Conservation (phyloP, 2,888 invertebrate species). For the Apamea epomidion region DNA sequence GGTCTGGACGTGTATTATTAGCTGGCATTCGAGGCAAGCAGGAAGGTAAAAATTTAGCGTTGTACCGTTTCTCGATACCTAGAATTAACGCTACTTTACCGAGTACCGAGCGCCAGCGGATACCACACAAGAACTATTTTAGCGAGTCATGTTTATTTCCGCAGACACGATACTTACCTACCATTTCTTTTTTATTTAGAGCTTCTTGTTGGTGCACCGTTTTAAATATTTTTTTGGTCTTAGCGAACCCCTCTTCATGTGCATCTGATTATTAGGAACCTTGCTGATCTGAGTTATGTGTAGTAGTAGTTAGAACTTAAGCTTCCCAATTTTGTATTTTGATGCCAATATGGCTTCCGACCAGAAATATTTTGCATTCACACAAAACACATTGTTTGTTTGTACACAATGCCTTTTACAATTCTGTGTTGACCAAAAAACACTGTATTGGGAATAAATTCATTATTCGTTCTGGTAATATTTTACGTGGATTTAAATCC, state of each 20-base stretch:
- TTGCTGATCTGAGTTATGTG: not conserved
- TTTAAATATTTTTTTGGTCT: not conserved
- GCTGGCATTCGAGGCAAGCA: not conserved
- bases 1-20: not conserved
- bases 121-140: not conserved
- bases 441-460: slow-evolving; percentile 36
- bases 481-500: slow-evolving; percentile 47
- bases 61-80: no score
- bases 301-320: not conserved
- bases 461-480: slow-evolving; percentile 37
- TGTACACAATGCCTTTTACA: slow-evolving; percentile 4
- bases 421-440: slow-evolving; percentile 22
- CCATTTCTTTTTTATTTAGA: not conserved
- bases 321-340: not conserved
- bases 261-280: not conserved
- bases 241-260: not conserved
- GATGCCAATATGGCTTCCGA: not conserved
- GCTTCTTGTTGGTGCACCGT: not conserved
- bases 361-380: not conserved
- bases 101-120: not conserved
- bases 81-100: not conserved
- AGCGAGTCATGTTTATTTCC: not conserved
- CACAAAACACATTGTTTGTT: slow-evolving; percentile 1
- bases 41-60: no score
- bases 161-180: not conserved